Conservation (phyloP, 2,888 invertebrate genomes). For the Hypomecis punctinalis region DNA sequence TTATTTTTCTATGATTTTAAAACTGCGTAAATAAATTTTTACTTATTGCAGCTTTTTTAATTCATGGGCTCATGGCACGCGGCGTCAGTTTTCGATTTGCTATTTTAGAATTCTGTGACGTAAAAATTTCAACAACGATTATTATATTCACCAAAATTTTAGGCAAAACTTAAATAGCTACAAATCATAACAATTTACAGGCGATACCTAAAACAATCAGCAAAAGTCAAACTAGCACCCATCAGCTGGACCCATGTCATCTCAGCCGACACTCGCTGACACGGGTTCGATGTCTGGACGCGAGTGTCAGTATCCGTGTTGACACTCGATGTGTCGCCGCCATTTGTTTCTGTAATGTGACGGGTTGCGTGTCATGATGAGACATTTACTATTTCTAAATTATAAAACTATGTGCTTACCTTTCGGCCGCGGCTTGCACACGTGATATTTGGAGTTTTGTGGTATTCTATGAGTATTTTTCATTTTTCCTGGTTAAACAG, state of each 20-base stretch:
- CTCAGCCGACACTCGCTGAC: slow-evolving; percentile 14
- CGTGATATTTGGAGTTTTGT: no score
- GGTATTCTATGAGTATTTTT: no score
- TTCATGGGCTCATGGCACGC: no score
- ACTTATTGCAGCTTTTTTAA: no score
- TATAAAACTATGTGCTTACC: not conserved
- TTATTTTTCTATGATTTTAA: no score
- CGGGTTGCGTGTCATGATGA: slow-evolving; percentile 5
- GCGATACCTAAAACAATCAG: slow-evolving; percentile 18
- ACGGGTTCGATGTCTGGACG: slow-evolving; percentile 25
- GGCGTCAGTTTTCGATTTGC: no score
- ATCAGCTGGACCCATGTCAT: slow-evolving; percentile 23
- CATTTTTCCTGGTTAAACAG: no score
- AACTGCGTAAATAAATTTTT: no score
- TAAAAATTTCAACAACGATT: no score
- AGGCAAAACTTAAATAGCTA: slow-evolving; percentile 15
- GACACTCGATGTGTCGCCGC: slow-evolving; percentile 27
- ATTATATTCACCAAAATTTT: not conserved
- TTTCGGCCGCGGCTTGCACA: no score
- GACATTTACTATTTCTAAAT: not conserved
- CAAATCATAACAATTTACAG: slow-evolving; percentile 18
- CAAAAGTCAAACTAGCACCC: slow-evolving; percentile 12
- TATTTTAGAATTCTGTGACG: no score
- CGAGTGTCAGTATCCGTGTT: slow-evolving; percentile 7
- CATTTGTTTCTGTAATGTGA: slow-evolving; percentile 37